Evolutionary conservation across 92 coral and sea anemone species (phyloP).

Genomic region (Porites rus): DNA sequence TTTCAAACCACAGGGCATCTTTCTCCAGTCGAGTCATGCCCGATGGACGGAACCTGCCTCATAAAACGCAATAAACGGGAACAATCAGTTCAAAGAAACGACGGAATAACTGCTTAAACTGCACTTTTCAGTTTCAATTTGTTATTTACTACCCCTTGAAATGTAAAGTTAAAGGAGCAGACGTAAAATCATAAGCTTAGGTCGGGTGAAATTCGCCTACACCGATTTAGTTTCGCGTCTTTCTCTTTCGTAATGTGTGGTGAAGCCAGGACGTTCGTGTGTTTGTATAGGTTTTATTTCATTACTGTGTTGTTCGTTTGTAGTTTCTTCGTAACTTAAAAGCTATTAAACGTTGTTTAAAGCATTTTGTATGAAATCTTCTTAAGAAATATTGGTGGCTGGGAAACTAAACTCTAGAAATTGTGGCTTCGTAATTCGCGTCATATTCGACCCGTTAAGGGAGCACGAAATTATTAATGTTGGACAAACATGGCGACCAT

Average conservation of each 20-base stretch:
- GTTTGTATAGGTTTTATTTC: slow-evolving; percentile 3
- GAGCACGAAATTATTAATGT: slow-evolving; percentile 54
- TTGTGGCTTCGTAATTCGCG: slow-evolving; percentile 43
- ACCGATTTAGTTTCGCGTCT: not conserved
- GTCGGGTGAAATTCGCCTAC: not conserved
- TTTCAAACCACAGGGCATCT: slow-evolving; percentile 4
- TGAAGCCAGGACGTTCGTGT: not conserved
- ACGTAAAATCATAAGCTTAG: not conserved
- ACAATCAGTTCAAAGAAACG: slow-evolving; percentile 27
- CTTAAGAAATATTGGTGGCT: slow-evolving; percentile 8
- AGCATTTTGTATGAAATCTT: not conserved
- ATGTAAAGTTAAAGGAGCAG: not conserved
- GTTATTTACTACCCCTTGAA: not conserved
- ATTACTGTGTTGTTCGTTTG: not conserved
- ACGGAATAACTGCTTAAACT: not conserved
- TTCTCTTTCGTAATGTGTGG: slow-evolving; percentile 26
- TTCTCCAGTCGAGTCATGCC: slow-evolving; percentile 28
- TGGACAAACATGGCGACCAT: slow-evolving; percentile 54
- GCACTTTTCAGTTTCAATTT: slow-evolving; percentile 30
- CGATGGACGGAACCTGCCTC: slow-evolving; percentile 28
- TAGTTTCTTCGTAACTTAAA: not conserved
- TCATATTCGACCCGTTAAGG: slow-evolving; percentile 49
- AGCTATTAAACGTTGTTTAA: not conserved
- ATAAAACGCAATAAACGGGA: slow-evolving; percentile 25
- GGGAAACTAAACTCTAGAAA: not conserved